Conservation (phyloP, 2,888 invertebrate species). For the Ariolimax columbianus region DNA sequence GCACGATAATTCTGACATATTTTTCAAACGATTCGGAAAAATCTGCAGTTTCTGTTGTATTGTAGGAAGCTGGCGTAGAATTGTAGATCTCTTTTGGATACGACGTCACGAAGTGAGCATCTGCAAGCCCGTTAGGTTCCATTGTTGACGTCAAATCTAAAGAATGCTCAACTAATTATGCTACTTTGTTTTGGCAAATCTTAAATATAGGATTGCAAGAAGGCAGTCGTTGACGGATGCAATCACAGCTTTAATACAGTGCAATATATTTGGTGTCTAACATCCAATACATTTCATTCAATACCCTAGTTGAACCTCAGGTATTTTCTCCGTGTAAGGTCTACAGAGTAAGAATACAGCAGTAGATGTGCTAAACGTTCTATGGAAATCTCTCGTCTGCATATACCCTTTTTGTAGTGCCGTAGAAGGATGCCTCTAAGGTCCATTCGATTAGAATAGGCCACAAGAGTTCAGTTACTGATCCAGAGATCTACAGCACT, state of each 20-base stretch:
- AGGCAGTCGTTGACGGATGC: neutral
- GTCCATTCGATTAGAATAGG: constrained; percentile 38
- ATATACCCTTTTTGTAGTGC: constrained; percentile 36
- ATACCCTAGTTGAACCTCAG: neutral
- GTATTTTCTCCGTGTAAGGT: neutral
- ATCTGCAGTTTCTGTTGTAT: neutral
- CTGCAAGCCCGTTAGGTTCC: constrained; percentile 29
- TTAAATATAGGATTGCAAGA: neutral
- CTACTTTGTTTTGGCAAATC: neutral
- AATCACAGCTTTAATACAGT: neutral
- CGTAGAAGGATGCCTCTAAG: constrained; percentile 45
- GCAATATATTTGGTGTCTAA: neutral
- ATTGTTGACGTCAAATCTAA: neutral
- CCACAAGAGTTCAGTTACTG: neutral
- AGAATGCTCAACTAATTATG: neutral
- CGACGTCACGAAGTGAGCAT: constrained; percentile 29
- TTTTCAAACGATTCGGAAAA: constrained; percentile 53
- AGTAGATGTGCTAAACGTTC: constrained; percentile 28
- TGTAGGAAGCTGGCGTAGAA: neutral
- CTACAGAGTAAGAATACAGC: neutral
- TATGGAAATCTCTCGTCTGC: constrained; percentile 13
- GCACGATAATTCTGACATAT: constrained; percentile 72
- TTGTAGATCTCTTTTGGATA: neutral
- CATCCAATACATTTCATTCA: neutral
- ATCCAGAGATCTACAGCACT: neutral